Base-by-base conservation (phyloP, 2,797 vertebrate genomes). In the Bryconaethiops microstoma region DNA sequence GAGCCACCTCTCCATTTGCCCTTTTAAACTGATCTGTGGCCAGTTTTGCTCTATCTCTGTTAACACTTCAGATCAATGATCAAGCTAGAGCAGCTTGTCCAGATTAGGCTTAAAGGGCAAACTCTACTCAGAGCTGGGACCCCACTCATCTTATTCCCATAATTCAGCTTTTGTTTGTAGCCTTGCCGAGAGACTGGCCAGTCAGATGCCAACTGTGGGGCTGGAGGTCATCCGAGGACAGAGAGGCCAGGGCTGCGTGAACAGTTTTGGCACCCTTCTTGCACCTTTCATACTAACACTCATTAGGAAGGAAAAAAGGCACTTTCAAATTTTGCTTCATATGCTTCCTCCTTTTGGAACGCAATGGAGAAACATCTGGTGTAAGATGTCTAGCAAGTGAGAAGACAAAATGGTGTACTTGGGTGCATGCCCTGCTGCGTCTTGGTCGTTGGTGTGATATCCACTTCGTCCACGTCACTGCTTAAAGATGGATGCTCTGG, bases 391-490 rank as follows among this genome's bases (percentile, higher is more conserved):
- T 55, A 48, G 17, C 48, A 54, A 42, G 14, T 74, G 52, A 29
- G 54, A 42, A 60, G 72, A 68, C 52, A 83, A 77, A 85, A 82
- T 77, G 40, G 12, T 25, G 21, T 10, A 10, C 25, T 9, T 35
- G 14, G 35, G 35, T 35, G 35, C 35, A 57, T 42, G 5, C 39
- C 60, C 50, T 80, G 62, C 48, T 59, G 55, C 62, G 21, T 39
- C 9, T 52, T 77, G 42, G 54, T 54, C 55, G 17, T 29, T 57
- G n/a, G 10, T 23, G 17, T 62, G 72, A 73, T 60, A 40, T 71
- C 60, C 70, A 40, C 54, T 79, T 76, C 23, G 72, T 75, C 69
- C 75, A 78, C 72, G 76, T 85, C 74, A 84, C 64, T 69, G 68
- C 65, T 76, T 40, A 78, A 82, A 64, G 45, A 65, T 23, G 42